Percentiles rank a stretch among this genome's conserved stretches.
Evolutionary conservation across 2,888 invertebrate species (phyloP).

Genomic region (Nephrotoma flavescens): DNA sequence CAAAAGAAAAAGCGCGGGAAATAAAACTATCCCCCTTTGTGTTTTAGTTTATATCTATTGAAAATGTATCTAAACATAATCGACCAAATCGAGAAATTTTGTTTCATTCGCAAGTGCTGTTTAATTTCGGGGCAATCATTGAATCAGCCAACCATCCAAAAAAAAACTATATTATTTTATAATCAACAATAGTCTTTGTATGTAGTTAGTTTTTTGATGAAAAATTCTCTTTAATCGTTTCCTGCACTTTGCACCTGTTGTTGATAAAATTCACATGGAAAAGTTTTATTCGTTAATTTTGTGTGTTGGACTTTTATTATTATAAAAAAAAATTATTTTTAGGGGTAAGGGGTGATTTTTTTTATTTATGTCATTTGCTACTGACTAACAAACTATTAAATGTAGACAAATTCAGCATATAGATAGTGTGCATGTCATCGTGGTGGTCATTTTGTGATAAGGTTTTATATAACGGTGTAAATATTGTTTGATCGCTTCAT

Average conservation of each 20-base stretch:
- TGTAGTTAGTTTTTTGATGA: background rate
- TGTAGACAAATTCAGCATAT: background rate
- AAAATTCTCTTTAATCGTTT: slow-evolving; percentile 3
- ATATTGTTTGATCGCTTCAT: background rate
- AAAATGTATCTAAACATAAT: background rate
- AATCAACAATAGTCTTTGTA: background rate
- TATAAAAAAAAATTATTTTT: background rate
- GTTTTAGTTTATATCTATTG: background rate
- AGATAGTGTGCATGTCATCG: background rate
- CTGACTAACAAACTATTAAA: background rate
- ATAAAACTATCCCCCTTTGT: background rate
- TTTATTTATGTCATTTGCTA: background rate
- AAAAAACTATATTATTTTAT: background rate
- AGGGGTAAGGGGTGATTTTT: background rate
- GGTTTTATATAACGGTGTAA: background rate
- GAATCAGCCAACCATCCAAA: background rate
- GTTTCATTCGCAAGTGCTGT: background rate
- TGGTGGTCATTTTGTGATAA: background rate
- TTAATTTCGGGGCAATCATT: background rate
- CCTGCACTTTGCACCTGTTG: slow-evolving; percentile 6
- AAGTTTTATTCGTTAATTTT: background rate
- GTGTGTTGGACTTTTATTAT: background rate
- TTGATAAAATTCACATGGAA: background rate
- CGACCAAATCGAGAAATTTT: background rate
- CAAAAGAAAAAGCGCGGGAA: background rate